Conservation (phyloP, 2,113 vertebrate species). For the Calidris pygmaea region DNA sequence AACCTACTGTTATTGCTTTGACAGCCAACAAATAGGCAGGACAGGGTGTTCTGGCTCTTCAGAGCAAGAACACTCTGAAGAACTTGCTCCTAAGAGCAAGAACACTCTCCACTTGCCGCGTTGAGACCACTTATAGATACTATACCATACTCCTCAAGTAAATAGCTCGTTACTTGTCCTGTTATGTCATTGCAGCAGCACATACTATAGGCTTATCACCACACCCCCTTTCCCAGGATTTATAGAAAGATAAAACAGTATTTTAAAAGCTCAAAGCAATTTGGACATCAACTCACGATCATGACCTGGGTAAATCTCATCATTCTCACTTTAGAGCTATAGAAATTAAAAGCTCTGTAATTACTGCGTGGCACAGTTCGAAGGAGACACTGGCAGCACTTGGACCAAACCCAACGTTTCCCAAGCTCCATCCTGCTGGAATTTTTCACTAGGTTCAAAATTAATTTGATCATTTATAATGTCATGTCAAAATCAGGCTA, state of each 20-base stretch:
- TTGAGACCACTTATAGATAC: not conserved
- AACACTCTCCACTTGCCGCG: not conserved
- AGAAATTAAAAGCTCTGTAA: not conserved
- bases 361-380: not conserved
- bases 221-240: not conserved
- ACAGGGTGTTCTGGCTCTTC: not conserved
- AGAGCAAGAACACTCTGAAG: not conserved
- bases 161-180: not conserved
- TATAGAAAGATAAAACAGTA: not conserved
- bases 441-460: not conserved
- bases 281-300: not conserved
- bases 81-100: not conserved
- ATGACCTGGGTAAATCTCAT: not conserved
- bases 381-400: not conserved
- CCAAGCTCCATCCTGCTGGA: not conserved
- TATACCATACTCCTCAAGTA: not conserved
- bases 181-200: not conserved
- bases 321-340: not conserved
- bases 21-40: not conserved
- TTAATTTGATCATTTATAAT: not conserved
- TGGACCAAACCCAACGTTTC: not conserved
- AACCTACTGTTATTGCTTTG: not conserved
- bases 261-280: not conserved
- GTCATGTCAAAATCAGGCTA: not conserved
- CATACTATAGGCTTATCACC: not conserved